Evolutionary conservation across 2,888 invertebrate species (phyloP), one percentile per base, ranked within the genome.

Genomic region (Dicroscelio sp.): DNA sequence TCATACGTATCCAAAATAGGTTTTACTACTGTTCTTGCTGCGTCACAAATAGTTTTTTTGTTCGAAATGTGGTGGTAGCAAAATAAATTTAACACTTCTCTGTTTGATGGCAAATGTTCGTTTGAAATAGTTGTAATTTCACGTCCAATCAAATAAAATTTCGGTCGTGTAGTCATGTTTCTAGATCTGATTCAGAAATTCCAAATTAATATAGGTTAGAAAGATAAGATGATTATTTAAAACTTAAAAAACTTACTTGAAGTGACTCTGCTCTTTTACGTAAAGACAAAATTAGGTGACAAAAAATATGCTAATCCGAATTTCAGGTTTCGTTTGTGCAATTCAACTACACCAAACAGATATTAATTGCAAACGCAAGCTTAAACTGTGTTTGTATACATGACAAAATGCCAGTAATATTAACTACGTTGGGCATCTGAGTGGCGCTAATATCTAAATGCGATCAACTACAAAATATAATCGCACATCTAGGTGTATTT

Each of bases 61-160:
- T 60, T 20, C 25, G 27, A 35, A 58, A 60, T 25, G 30, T 60
- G 76, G 33, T 76, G 23, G 27, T 76, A 27, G 10, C 27, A 60
- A n/a, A 76, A 60, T 27, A 76, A 76, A 60, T n/a, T 23, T 27
- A 76, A 27, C 12, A 23, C 76, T 6, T 76, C 27, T 60, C 60
- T 60, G 4, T 20, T 30, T 10, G 76, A 76, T 23, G 76, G 76
- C 20, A 76, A 38, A 17, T 6, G 14, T 17, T 25, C 27, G 10
- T 14, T 17, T 14, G 30, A 1, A 1, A 38, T 38, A 2, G 17
- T 33, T 17, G 30, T 52, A n/a, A 76, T 35, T 60, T 60, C 38
- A 38, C 38, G 25, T 25, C 76, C 76, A 25, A 76, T 35, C n/a
- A 76, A 76, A 60, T 60, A 76, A 20, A 76, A 60, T 38, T 48